These are phyloP conservation scores for Sipha flava DNA, from an alignment of 1,140 invertebrate species.

Conservation along the genomic window DNA sequence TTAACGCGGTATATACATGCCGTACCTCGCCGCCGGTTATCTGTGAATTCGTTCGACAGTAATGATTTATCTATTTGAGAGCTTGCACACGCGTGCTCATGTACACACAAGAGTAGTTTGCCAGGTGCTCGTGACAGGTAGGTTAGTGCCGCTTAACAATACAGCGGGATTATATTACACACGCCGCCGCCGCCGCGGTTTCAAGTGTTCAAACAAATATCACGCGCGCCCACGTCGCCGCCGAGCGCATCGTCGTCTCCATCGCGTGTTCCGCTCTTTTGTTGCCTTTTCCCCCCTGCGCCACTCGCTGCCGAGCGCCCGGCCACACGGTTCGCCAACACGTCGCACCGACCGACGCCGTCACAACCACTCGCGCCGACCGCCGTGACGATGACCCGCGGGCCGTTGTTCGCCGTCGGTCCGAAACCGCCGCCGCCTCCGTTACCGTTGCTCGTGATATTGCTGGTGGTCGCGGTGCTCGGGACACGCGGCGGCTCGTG, in stretches of 20 bases:
- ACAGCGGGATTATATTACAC: neutral
- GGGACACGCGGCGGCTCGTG: neutral
- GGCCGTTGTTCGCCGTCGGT: neutral
- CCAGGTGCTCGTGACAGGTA: constrained; percentile 13
- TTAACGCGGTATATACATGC: neutral
- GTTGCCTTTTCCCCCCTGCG: neutral
- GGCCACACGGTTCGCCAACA: neutral
- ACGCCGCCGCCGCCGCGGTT: neutral
- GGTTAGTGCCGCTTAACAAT: neutral
- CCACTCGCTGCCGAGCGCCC: neutral
- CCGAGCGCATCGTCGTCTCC: neutral
- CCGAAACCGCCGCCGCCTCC: neutral
- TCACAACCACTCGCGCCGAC: neutral
- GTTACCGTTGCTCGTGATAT: no score
- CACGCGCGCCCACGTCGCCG: neutral
- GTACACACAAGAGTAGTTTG: neutral
- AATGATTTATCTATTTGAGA: constrained; percentile 22
- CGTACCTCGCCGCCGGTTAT: neutral
- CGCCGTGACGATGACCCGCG: neutral
- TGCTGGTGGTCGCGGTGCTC: neutral
- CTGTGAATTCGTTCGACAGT: neutral
- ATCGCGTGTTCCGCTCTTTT: neutral
- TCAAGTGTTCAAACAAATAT: constrained; percentile 17
- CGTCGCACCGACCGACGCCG: neutral
- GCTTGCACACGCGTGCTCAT: neutral